A percentile compares a stretch with the other conserved stretches of the same genome.
Conservation (phyloP, 2,113 vertebrate genomes). For the Agelaius phoeniceus region DNA sequence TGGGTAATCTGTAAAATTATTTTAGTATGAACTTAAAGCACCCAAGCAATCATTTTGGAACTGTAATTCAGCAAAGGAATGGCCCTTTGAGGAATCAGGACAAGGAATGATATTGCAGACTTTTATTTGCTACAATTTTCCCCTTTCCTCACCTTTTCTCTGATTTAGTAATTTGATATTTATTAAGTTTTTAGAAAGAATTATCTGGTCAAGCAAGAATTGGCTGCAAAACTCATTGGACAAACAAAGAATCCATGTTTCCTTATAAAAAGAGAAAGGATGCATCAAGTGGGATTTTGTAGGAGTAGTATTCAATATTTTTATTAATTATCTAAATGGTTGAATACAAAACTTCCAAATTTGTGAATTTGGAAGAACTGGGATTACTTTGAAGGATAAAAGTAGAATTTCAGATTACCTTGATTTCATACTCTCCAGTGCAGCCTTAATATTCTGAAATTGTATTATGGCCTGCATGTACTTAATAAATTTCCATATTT, state of each 20-base stretch:
- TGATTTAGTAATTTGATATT: neutral
- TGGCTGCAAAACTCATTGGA: neutral
- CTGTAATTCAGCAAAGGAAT: neutral
- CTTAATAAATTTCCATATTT: neutral
- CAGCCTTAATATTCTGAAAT: neutral
- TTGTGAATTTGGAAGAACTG: neutral
- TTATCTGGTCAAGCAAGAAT: neutral
- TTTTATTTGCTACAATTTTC: neutral
- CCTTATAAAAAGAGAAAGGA: neutral
- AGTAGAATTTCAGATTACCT: neutral
- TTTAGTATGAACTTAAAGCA: neutral
- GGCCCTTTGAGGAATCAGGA: neutral
- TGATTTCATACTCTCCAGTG: rapidly evolving
- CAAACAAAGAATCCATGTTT: neutral
- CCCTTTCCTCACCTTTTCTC: neutral
- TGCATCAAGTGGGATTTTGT: neutral
- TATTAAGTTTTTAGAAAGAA: neutral
- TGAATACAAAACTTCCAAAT: neutral
- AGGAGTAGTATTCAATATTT: neutral
- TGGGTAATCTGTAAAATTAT: neutral
- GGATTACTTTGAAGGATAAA: neutral
- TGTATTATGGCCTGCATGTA: neutral
- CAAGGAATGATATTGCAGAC: neutral
- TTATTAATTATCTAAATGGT: neutral
- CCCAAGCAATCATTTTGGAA: neutral